phyloP scores from a whole-genome alignment of 2,888 invertebrate genomes.

The Ceraclea dissimilis region DNA sequence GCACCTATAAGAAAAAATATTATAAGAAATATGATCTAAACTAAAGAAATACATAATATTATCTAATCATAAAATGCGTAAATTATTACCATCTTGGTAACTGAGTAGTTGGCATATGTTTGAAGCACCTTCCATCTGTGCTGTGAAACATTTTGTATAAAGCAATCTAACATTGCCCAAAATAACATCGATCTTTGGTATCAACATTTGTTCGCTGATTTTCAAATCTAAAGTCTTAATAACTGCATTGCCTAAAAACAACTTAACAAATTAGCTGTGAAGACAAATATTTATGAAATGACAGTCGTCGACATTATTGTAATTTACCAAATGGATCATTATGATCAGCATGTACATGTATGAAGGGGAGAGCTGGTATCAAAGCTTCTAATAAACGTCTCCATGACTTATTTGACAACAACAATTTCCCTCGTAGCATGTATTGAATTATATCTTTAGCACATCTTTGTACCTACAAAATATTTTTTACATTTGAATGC shows the following conservation, averaged over 20 bases:
- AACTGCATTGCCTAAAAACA: constrained; percentile 50
- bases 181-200: constrained; percentile 47
- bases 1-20: constrained; percentile 31
- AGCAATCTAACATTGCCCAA: constrained; percentile 38
- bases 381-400: constrained; percentile 50
- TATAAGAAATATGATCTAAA: neutral
- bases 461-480: constrained; percentile 47
- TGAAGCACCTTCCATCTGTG: constrained; percentile 41
- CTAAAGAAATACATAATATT: neutral
- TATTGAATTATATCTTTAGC: constrained; percentile 56
- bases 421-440: constrained; percentile 55
- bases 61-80: neutral
- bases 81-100: constrained; percentile 14
- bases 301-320: too few relatives aligned
- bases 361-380: constrained; percentile 51
- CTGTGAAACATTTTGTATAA: constrained; percentile 39
- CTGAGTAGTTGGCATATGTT: constrained; percentile 34
- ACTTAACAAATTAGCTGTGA: neutral
- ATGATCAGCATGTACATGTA: constrained; percentile 52
- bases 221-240: constrained; percentile 58
- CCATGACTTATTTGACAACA: constrained; percentile 57
- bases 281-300: neutral
- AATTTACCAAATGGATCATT: constrained; percentile 38
- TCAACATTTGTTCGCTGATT: constrained; percentile 49
- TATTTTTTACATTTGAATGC: too few relatives aligned